phyloP scores from a whole-genome alignment of 2,888 invertebrate species.

The Mesopsocus fuscifrons region DNA sequence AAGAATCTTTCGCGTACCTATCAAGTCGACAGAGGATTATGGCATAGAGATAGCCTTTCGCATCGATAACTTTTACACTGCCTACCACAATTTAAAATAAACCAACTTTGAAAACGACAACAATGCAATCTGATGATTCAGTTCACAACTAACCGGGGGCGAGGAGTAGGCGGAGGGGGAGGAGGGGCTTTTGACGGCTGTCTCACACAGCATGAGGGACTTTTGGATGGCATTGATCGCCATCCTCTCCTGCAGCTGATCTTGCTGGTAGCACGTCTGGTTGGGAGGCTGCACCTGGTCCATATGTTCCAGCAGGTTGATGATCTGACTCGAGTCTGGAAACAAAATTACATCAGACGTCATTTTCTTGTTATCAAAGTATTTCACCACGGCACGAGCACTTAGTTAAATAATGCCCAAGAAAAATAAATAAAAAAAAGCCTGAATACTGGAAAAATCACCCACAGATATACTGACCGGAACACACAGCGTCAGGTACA shows the following conservation, averaged over 20 bases:
- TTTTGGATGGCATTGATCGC: conserved; percentile 81
- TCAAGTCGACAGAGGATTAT: no score
- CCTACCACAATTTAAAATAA: no score
- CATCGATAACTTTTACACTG: no score
- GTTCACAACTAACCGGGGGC: conserved; percentile 28
- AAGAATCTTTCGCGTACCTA: no score
- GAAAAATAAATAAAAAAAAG: conserved; percentile 7
- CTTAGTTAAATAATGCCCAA: not conserved
- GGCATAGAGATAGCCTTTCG: no score
- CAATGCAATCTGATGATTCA: conserved; percentile 9
- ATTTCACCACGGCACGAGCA: not conserved
- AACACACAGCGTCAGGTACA: conserved; percentile 41
- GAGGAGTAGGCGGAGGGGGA: conserved; percentile 36
- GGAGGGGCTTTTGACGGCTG: conserved; percentile 41
- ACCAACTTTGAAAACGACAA: no score
- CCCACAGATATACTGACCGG: conserved; percentile 21
- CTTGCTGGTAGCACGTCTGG: conserved; percentile 16
- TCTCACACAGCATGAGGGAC: conserved; percentile 73
- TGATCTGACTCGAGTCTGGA: conserved; percentile 16
- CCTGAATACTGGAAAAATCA: no score
- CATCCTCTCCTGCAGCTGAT: conserved; percentile 45
- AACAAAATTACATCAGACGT: conserved; percentile 10
- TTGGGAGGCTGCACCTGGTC: conserved; percentile 9
- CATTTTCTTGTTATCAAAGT: conserved; percentile 18
- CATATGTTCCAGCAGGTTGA: conserved; percentile 18